Percentiles rank a stretch among this genome's conserved stretches.
These are phyloP conservation scores for Sericinus montela DNA, from an alignment of 2,888 invertebrate species.

Conservation along the genomic window DNA sequence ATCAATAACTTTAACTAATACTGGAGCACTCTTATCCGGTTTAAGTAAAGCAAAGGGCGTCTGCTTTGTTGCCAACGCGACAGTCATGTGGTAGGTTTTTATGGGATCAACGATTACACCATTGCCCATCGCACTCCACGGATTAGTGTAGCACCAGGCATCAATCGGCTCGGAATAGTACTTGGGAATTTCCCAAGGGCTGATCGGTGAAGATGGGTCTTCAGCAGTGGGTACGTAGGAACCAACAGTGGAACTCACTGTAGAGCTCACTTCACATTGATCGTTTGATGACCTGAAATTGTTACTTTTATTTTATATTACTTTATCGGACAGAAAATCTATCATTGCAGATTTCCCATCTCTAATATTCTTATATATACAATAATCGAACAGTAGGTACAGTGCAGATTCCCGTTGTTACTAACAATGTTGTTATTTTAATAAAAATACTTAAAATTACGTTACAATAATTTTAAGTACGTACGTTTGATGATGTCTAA, in stretches of 20 bases:
- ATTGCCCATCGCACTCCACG: slow-evolving; percentile 42
- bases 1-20: slow-evolving; percentile 83
- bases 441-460: too few species aligned
- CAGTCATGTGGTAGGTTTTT: slow-evolving; percentile 84
- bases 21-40: slow-evolving; percentile 82
- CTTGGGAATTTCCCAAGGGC: slow-evolving; percentile 37
- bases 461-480: too few species aligned
- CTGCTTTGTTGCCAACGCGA: slow-evolving; percentile 81
- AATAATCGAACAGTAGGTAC: too few species aligned
- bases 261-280: slow-evolving; percentile 62
- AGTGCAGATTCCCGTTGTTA: too few species aligned
- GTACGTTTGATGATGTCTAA: too few species aligned
- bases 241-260: slow-evolving; percentile 62
- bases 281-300: slow-evolving; percentile 40
- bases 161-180: slow-evolving; percentile 30
- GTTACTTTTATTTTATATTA: too few species aligned
- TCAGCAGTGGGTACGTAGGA: slow-evolving; percentile 45
- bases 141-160: slow-evolving; percentile 32
- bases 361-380: too few species aligned
- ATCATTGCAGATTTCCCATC: too few species aligned
- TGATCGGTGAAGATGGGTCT: slow-evolving; percentile 29
- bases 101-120: slow-evolving; percentile 85
- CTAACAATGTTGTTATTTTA: too few species aligned
- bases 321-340: too few species aligned
- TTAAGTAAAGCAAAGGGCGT: slow-evolving; percentile 85